Conservation (phyloP, 2,113 vertebrate genomes). For the Cercopithecus mona region DNA sequence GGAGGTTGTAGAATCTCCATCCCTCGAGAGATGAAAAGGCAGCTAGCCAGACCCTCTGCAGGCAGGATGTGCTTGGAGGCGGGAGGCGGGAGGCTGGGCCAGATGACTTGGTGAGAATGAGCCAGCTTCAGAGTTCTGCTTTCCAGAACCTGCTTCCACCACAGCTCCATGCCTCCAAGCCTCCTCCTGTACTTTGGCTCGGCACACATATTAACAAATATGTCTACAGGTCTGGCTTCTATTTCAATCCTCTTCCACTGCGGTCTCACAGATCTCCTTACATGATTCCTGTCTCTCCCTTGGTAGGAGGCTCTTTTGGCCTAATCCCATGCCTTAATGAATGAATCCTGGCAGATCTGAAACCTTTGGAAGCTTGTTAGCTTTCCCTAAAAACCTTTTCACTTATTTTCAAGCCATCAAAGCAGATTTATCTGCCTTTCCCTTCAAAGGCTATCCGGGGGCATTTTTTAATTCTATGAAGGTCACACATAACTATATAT, state of each 20-base stretch:
- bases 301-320: neutral
- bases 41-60: conserved; percentile 28
- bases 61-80: conserved; percentile 20
- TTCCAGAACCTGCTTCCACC: conserved; percentile 38
- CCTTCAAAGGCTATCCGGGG: conserved; percentile 10
- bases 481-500: neutral
- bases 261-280: neutral
- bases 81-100: conserved; percentile 38
- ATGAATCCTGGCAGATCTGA: neutral
- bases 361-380: conserved; percentile 1
- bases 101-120: neutral
- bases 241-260: neutral
- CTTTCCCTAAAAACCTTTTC: neutral
- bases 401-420: conserved; percentile 35
- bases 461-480: neutral
- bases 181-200: neutral
- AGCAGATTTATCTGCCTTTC: conserved; percentile 31
- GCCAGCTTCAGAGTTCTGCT: neutral
- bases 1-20: neutral
- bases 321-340: neutral
- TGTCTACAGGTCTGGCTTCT: neutral
- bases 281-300: neutral
- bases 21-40: neutral
- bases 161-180: neutral
- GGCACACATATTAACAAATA: neutral